phyloP scores from a whole-genome alignment of 2,113 vertebrate species.

The Tichodroma muraria region DNA sequence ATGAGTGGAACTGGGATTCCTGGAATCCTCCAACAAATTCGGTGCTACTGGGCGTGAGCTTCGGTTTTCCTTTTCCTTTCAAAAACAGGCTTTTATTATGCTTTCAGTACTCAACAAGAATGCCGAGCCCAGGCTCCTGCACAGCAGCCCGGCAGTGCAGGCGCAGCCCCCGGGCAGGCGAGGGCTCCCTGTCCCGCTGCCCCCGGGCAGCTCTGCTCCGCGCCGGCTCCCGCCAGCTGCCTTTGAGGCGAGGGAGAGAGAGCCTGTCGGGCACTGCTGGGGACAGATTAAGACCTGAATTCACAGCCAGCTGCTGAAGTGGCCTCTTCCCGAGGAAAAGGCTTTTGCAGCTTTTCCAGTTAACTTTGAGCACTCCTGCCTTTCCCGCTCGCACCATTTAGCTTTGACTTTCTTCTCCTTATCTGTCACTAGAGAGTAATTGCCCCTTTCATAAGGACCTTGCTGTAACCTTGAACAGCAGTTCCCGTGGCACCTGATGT shows the following conservation, averaged over 20 bases:
- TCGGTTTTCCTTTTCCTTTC: not conserved
- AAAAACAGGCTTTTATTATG: not conserved
- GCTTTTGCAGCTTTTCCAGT: constrained; percentile 22
- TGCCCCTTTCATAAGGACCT: constrained; percentile 48
- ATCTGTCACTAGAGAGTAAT: constrained; percentile 37
- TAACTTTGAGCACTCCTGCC: constrained; percentile 18
- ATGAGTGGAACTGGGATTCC: not conserved
- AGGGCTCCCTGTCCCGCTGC: not conserved
- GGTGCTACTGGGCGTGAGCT: not conserved
- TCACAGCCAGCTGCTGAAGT: not conserved
- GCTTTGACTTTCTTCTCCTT: constrained; percentile 53
- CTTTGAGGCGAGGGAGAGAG: not conserved
- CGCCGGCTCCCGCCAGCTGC: fast-evolving
- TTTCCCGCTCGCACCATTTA: not conserved
- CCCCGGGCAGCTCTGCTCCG: not conserved
- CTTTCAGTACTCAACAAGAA: not conserved
- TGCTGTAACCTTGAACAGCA: constrained; percentile 53
- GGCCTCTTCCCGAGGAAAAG: not conserved
- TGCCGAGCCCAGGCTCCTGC: not conserved
- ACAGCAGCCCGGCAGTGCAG: not conserved
- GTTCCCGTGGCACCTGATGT: constrained; percentile 27
- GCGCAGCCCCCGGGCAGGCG: not conserved
- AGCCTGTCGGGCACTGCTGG: not conserved
- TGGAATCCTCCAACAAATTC: not conserved
- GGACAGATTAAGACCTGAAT: not conserved